Conservation (phyloP, 2,888 invertebrate genomes). For the Idaea aversata region DNA sequence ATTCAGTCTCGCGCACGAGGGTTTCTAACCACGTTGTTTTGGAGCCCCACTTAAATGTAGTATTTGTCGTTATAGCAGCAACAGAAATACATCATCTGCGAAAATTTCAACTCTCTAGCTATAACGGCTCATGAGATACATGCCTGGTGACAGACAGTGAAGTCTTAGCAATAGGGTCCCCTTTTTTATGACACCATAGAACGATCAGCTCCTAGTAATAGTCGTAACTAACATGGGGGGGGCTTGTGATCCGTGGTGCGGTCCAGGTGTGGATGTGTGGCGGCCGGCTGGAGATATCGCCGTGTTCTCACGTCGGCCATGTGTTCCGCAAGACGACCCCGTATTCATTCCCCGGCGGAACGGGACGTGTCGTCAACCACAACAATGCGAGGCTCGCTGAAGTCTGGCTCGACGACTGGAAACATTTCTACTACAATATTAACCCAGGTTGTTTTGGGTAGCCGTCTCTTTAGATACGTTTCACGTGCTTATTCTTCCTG, state of each 20-base stretch:
- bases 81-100: no score
- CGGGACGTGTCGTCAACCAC: slow-evolving; percentile 97
- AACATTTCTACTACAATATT: slow-evolving; percentile 99
- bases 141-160: no score
- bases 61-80: no score
- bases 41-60: no score
- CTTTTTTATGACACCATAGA: background rate
- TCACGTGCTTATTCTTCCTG: background rate
- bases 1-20: no score
- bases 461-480: background rate
- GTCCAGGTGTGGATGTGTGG: slow-evolving; percentile 98
- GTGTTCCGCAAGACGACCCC: slow-evolving; percentile 99
- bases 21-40: no score
- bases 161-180: background rate
- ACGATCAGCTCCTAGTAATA: slow-evolving; percentile 6
- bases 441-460: slow-evolving; percentile 88
- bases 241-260: slow-evolving; percentile 30
- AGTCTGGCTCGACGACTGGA: slow-evolving; percentile 99
- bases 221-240: background rate
- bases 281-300: slow-evolving; percentile 94
- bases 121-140: no score
- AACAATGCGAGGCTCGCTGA: slow-evolving; percentile 99
- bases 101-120: no score
- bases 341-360: slow-evolving; percentile 99
- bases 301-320: slow-evolving; percentile 97